Percentiles rank a stretch among this genome's conserved stretches.
phyloP scores from a whole-genome alignment of 2,797 vertebrate species.

The Macroramphosus scolopax region DNA sequence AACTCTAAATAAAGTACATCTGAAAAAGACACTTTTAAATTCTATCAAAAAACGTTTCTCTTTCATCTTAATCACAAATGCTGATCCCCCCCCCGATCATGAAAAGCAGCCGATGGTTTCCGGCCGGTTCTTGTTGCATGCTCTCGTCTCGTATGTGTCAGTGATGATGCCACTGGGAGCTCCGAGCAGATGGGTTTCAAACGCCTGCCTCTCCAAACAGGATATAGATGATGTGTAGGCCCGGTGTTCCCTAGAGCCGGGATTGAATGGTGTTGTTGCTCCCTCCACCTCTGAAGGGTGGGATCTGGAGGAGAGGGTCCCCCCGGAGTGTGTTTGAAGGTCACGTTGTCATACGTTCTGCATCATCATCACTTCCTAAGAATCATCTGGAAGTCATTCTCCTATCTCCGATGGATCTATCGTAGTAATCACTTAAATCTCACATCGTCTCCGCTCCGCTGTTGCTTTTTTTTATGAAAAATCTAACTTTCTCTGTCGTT shows the following conservation, averaged over 20 bases:
- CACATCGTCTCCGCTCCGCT: no score
- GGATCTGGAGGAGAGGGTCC: constrained; percentile 46
- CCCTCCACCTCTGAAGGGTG: constrained; percentile 47
- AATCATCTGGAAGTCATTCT: constrained; percentile 53
- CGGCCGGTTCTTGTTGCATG: constrained; percentile 29
- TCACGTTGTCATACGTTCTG: constrained; percentile 39
- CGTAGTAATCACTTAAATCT: neutral
- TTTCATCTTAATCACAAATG: constrained; percentile 43
- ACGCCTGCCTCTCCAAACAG: constrained; percentile 72
- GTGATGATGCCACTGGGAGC: constrained; percentile 72
- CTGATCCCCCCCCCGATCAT: constrained; percentile 32
- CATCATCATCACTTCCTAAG: constrained; percentile 40
- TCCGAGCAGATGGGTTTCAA: constrained; percentile 73
- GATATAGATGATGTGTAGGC: constrained; percentile 75
- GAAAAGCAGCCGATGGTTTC: constrained; percentile 40
- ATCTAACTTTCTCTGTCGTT: constrained; percentile 11
- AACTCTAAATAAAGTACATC: constrained; percentile 33
- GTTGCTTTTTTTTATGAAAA: no score
- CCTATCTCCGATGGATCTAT: constrained; percentile 5
- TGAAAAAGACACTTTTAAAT: no score
- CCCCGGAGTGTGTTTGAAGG: constrained; percentile 47
- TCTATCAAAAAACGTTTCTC: constrained; percentile 43
- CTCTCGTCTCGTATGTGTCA: constrained; percentile 51
- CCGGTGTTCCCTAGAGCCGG: constrained; percentile 50
- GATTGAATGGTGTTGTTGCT: constrained; percentile 67